Evolutionary conservation across 2,797 vertebrate genomes (phyloP).

Genomic region (Melanotaenia maccullochi): DNA sequence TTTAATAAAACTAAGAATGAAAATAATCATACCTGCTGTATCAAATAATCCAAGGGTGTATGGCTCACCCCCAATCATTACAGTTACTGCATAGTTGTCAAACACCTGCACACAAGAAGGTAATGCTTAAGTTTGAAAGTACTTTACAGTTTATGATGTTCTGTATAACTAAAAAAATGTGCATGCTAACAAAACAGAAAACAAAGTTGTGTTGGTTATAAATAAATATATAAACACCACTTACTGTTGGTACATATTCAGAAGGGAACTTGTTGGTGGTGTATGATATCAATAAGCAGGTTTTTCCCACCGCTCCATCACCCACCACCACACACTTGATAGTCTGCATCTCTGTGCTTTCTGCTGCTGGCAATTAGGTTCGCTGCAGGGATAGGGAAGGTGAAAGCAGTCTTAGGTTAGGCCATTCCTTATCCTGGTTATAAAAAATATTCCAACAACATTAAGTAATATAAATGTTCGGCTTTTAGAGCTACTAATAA

Average conservation of each 20-base stretch:
- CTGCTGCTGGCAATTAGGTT: conserved; percentile 28
- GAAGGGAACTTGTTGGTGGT: conserved; percentile 88
- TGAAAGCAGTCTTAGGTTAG: neutral
- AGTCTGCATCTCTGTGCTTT: conserved; percentile 82
- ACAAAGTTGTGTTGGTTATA: too few relatives aligned
- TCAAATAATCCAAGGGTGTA: conserved; percentile 87
- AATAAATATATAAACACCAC: conserved; percentile 24
- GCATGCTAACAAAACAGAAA: neutral
- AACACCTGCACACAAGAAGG: conserved; percentile 73
- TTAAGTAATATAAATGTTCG: neutral
- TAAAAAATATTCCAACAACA: too few relatives aligned
- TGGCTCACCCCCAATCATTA: conserved; percentile 86
- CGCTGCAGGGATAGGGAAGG: conserved; percentile 37
- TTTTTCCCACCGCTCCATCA: conserved; percentile 88
- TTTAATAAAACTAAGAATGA: neutral
- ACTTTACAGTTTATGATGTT: neutral
- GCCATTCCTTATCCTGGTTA: neutral
- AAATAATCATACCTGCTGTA: conserved; percentile 79
- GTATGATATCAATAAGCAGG: conserved; percentile 87
- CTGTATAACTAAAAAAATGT: neutral
- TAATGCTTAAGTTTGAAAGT: accelerated
- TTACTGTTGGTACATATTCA: conserved; percentile 87
- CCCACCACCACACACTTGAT: conserved; percentile 89
- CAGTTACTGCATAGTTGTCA: conserved; percentile 87
- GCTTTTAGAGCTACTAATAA: neutral